These are phyloP conservation scores for Phylloscopus whistleri DNA, from an alignment of 2,113 vertebrate genomes.

Conservation along the genomic window DNA sequence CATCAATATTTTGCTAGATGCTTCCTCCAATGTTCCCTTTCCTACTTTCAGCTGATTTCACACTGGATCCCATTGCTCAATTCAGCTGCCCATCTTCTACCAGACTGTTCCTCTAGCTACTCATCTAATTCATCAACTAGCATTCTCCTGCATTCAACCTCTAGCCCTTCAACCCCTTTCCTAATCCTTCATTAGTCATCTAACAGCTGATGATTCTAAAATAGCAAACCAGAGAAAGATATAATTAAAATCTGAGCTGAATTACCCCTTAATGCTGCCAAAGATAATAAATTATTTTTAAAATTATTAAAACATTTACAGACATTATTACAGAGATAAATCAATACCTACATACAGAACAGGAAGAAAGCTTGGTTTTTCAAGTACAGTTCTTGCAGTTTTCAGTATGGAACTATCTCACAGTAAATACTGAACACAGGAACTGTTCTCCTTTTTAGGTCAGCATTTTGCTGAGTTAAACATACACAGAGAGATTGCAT, in stretches of 20 bases:
- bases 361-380: not conserved
- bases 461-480: not conserved
- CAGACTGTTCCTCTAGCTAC: constrained; percentile 8
- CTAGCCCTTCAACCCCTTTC: constrained; percentile 14
- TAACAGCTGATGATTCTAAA: constrained; percentile 1
- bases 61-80: not conserved
- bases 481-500: not conserved
- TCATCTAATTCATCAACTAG: not conserved
- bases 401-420: not conserved
- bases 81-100: not conserved
- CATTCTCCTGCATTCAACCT: not conserved
- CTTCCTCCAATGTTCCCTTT: not conserved
- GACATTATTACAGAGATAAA: not conserved
- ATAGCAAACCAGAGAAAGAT: constrained; percentile 7
- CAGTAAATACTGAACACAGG: not conserved
- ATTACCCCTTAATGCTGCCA: not conserved
- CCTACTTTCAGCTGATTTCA: not conserved
- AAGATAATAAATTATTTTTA: not conserved
- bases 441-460: not conserved
- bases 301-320: not conserved
- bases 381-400: not conserved
- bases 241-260: not conserved
- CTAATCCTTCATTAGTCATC: constrained; percentile 19
- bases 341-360: not conserved
- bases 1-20: not conserved